Evolutionary conservation across 2,797 vertebrate species (phyloP), one percentile per base, ranked within the genome.

Genomic region (Borostomias antarcticus): DNA sequence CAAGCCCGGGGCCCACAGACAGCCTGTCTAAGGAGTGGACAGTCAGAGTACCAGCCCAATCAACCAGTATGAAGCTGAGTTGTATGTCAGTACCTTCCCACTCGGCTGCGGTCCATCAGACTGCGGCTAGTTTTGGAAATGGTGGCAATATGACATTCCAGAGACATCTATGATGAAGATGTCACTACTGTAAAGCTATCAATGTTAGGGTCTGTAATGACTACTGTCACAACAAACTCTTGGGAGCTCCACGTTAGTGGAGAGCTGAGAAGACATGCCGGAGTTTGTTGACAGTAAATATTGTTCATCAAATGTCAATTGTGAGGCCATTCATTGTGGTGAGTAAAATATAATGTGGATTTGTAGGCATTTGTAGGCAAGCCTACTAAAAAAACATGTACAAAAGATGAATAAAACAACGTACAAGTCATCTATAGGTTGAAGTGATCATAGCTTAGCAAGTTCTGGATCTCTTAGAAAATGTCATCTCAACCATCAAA

Each of bases 71-170:
- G 72, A 72, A 71, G 33, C 54, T 30, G 60, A 72, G 76, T 77
- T 78, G 2, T 4, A 73, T 83, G 85, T 89, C 83, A 88, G 84
- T 86, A 86, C 85, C 82, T 73, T 72, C 75, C 79, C 74, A 75
- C 60, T 78, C 74, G 75, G 60, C 77, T n/a, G 62, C 62, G 69
- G 73, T 72, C 64, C 66, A 74, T 56, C 73, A 70, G 75, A 33
- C 72, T 72, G 70, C 69, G 63, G 56, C 82, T 81, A 77, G 67
- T 75, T 68, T 37, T 58, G 21, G 3, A 37, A 21, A 23, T 25
- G 72, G 85, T 53, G 59, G 33, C 15, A 7, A 75, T 53, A 76
- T 30, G 13, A 53, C 15, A 5, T n/a, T n/a, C n/a, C n/a, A n/a
- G 23, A 37, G 69, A 81, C 73, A 53, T 21, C 67, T 47, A 71